Evolutionary conservation across 2,113 vertebrate genomes (phyloP), one percentile per base, ranked within the genome.

Genomic region (Pelvicachromis taeniatus): DNA sequence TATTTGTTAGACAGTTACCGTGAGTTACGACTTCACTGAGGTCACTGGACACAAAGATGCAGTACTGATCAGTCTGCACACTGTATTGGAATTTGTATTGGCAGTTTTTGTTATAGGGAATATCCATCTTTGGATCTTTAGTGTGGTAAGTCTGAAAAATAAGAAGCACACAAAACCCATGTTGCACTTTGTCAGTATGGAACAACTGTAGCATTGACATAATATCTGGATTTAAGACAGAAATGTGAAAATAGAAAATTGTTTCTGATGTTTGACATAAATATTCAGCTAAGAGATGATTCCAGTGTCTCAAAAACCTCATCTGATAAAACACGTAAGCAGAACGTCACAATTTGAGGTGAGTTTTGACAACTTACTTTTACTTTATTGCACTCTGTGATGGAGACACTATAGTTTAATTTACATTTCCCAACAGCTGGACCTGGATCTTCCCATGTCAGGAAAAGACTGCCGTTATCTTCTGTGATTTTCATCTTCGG

Each of bases 91-190:
- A 89, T 42, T 75, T 48, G 61, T 96, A 96, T 4, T 2, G 73
- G 88, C 95, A 96, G 19, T 14, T 21, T 40, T 80, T 16, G 14
- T 94, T 54, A 12, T 95, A 94, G 2, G 9, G 8, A 23, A 42
- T 40, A 16, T 42, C 2, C 35, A 63, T 19, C 38, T 0, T 2
- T 63, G 1, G 33, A 10, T 1, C 6, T 38, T 21, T 8, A 21
- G 19, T 63, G 33, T 63, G 59, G 59, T n/a, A 19, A 63, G 33
- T 38, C 45, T 55, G 38, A 33, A 77, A 55, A 35, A 54, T 31
- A 35, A 12, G 53, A 65, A 35, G 21, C 26, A 75, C 21, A 52
- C 10, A 7, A 70, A 55, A 75, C 6, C 26, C 31, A 33, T 8
- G 26, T 52, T 50, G 17, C 6, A 75, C 45, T 75, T 31, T 31